These are phyloP conservation scores for Eulacestoma nigropectus DNA, from an alignment of 2,113 vertebrate species.

Conservation along the genomic window DNA sequence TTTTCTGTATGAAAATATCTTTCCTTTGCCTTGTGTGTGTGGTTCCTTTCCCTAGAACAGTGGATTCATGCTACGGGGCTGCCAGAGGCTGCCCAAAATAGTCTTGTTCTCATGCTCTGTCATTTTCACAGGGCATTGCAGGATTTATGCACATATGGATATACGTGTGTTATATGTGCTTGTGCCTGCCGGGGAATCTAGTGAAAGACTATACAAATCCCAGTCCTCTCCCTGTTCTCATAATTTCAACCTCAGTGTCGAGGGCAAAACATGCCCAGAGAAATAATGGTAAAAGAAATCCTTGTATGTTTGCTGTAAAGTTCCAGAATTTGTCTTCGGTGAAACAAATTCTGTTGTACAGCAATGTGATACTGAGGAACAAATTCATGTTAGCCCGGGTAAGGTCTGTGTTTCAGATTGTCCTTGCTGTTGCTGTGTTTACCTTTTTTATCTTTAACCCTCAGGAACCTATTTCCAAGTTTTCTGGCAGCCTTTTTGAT, in stretches of 20 bases:
- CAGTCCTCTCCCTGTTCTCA: background rate
- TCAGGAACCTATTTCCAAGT: conserved; percentile 65
- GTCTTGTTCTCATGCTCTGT: background rate
- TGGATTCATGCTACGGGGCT: background rate
- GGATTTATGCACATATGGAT: background rate
- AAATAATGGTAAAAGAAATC: background rate
- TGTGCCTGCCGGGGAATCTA: background rate
- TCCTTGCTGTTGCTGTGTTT: background rate
- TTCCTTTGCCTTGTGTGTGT: background rate
- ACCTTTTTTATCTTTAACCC: background rate
- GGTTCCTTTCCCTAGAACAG: background rate
- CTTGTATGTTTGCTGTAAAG: background rate
- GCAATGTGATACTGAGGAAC: background rate
- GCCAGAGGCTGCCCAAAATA: background rate
- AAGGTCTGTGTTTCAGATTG: background rate
- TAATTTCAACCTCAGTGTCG: background rate
- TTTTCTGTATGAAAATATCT: background rate
- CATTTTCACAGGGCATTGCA: background rate
- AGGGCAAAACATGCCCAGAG: background rate
- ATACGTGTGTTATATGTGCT: background rate
- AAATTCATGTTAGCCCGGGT: accelerated
- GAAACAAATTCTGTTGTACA: background rate
- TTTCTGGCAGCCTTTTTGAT: conserved; percentile 62
- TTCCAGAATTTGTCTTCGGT: background rate
- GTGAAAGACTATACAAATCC: background rate